Base-by-base conservation (phyloP, 2,888 invertebrate species). In the Athetis lepigone region DNA sequence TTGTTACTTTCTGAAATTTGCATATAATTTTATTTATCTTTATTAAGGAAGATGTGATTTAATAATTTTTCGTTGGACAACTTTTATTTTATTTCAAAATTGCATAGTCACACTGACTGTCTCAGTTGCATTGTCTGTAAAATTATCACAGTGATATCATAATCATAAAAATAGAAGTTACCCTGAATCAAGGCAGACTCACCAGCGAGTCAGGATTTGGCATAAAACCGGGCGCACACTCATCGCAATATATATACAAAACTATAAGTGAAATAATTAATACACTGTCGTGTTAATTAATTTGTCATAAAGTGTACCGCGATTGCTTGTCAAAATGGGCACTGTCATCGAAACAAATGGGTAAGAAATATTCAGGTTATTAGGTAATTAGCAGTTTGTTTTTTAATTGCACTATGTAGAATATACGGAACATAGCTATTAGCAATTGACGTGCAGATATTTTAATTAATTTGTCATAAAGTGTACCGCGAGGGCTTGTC, bases 271-370 rank as follows among this genome's bases (percentile, higher is more conserved):
- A 82, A 82, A 79, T 81, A 82, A 81, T 72, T 81, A 82, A 81
- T 72, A 77, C 40, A 67, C 64, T 60, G 67, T 68, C 52, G 65
- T 54, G 66, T 43, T 78, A 73, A 77, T 82, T 83, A 80, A 80
- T 82, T 70, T 69, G 61, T 58, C 69, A 60, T 60, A 52, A 76
- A 77, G 77, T 80, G 79, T 82, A 70, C 64, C 68, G 78, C 70
- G 74, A 77, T 68, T 81, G 78, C 60, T 77, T 59, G 60, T 80
- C 75, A 82, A 75, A 68, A 92, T 92, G 92, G 85, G 88, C 64
- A 81, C 88, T 45, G 79, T 88, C 77, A 77, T 92, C 74, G 87
- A 91, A 79, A 87, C 83, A 71, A 88, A 89, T 81, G 88, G 90
- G 92, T 92, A 83, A 90, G 92, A 63, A 72, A 59, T 81, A 62